phyloP scores from a whole-genome alignment of 2,113 vertebrate species.

The Pomatostomus ruficeps region DNA sequence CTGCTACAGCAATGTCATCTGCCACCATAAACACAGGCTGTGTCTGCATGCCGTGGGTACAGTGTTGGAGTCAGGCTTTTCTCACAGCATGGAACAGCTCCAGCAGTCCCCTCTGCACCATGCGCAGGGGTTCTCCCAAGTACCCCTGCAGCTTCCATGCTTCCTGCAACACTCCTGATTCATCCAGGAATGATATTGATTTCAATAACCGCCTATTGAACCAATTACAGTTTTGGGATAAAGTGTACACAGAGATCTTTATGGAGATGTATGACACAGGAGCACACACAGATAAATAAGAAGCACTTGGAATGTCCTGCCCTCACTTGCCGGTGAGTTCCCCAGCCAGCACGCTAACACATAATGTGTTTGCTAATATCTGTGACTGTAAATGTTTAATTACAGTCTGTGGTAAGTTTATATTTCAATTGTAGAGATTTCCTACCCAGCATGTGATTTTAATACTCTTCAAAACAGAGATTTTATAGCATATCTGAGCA shows the following conservation, averaged over 20 bases:
- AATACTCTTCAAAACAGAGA: slow-evolving; percentile 27
- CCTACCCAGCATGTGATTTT: slow-evolving; percentile 12
- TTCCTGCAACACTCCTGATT: background rate
- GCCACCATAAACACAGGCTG: background rate
- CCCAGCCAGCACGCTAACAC: background rate
- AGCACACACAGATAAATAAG: background rate
- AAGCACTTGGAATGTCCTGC: background rate
- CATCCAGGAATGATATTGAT: background rate
- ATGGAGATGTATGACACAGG: background rate
- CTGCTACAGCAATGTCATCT: background rate
- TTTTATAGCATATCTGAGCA: slow-evolving; percentile 13
- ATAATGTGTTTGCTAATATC: slow-evolving; percentile 7
- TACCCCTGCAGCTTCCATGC: background rate
- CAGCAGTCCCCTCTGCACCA: background rate
- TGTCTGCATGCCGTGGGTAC: background rate
- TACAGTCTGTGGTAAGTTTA: background rate
- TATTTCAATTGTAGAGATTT: slow-evolving; percentile 8
- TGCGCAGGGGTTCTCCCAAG: background rate
- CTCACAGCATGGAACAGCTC: background rate
- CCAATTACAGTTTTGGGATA: background rate
- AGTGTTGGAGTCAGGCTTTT: background rate
- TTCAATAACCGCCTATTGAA: background rate
- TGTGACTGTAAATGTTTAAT: slow-evolving; percentile 23
- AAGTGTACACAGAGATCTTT: background rate
- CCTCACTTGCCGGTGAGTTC: background rate